Evolutionary conservation across 1,140 invertebrate genomes (phyloP), one percentile per base, ranked within the genome.

Genomic region (Zaprionus capensis): DNA sequence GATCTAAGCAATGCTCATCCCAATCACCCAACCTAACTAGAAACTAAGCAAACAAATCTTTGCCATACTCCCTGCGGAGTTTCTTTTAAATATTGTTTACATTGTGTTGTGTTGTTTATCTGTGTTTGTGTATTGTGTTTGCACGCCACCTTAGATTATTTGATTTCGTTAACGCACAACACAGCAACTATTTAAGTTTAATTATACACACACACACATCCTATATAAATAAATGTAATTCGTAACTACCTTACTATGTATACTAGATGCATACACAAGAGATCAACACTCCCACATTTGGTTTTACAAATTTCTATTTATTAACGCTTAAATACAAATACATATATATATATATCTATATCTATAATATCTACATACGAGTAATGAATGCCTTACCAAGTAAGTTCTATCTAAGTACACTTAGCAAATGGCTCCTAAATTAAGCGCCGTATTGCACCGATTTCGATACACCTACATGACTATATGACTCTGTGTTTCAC

Each of bases 251-350:
- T 36, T 46, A 70, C 17, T 38, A 63, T 58, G 51, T 70, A 62
- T 22, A 67, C 49, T 41, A 36, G n/a, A 74, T 49, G 71, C 51
- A 71, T 58, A 71, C 34, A 24, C 44, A 24, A 41, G 34, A 57
- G 51, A 36, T 12, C 41, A 46, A 38, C 24, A 14, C 17, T 24
- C 20, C 41, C 46, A 62, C 31, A 62, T 63, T 71, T 69, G 71
- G 70, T 59, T 70, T 78, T 80, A 87, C 59, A 86, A 76, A 80
- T 70, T 70, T 80, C 69, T 88, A 86, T 86, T 86, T 86, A 86
- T 86, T 86, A 86, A 86, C 80, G 74, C 84, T 80, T 86, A 88
- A 82, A 80, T 86, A 87, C 78, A 82, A 31, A 36, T 72, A 55
- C 36, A 67, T 44, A 34, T 46, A 44, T 44, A 34, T 46, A 31